Evolutionary conservation across 2,797 vertebrate species (phyloP), one percentile per base, ranked within the genome.

Genomic region (Melanotaenia parkinsoni): DNA sequence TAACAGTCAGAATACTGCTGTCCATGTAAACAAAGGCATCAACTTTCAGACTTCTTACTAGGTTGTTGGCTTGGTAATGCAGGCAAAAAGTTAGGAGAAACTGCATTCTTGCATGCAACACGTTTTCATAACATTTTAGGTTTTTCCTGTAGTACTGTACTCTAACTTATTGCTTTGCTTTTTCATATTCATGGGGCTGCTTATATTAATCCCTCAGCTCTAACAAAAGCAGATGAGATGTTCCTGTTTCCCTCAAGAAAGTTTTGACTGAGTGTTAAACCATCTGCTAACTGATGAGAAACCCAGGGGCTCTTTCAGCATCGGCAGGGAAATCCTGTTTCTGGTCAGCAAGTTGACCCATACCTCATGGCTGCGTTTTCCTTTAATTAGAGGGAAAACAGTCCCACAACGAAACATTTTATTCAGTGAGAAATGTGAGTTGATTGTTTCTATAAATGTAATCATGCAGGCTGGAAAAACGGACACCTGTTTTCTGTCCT

Each of bases 261-360:
- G 59, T 32, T 76, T 67, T 68, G 57, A 79, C 74, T 67, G 70
- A 90, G 77, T 72, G 71, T 74, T 82, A 85, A 89, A 88, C 79
- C 86, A 89, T 85, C 85, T 91, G 92, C 74, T 87, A 51, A 69
- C 70, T 89, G 88, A 92, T 86, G 85, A 79, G 82, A 90, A 90
- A 80, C 62, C 77, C 85, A 90, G 82, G 72, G 66, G 79, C 77
- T 20, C 74, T 63, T 69, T 59, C 72, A 77, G 80, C 57, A 65
- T 86, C 87, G 85, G 88, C 82, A 81, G 83, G 64, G 74, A 87
- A 85, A 80, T 80, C 63, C 74, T 37, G 67, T 80, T 63, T 88
- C 67, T 82, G 78, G 58, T 81, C 70, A 75, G 70, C 47, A 71
- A 71, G 58, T 62, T 82, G 88, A 90, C 87, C 79, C 61, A 20